Conservation (phyloP, 2,888 invertebrate genomes). For the Tricholauxania praeusta region DNA sequence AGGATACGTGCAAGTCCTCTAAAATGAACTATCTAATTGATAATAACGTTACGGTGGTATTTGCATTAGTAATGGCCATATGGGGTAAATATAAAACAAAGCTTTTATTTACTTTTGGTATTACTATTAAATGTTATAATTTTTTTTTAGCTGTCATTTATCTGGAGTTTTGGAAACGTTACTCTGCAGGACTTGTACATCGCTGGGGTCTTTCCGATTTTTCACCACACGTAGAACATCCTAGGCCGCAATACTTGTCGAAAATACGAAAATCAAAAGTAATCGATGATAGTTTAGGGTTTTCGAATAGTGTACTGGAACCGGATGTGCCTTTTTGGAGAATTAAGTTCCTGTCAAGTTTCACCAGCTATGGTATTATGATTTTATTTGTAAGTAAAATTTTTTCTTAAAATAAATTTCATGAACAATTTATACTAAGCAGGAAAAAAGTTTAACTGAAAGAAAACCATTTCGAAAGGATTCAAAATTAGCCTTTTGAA, state of each 20-base stretch:
- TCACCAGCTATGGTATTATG: slow-evolving; percentile 78
- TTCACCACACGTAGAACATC: slow-evolving; percentile 80
- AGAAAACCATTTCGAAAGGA: no score
- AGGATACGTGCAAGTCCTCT: slow-evolving; percentile 79
- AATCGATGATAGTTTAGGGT: slow-evolving; percentile 69
- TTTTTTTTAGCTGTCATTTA: slow-evolving; percentile 73
- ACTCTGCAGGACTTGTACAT: slow-evolving; percentile 82
- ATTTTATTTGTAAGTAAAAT: slow-evolving; percentile 62
- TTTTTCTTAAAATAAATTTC: no score
- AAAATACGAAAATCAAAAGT: slow-evolving; percentile 71
- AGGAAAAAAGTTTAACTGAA: no score
- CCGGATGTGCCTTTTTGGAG: slow-evolving; percentile 84
- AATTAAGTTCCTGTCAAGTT: slow-evolving; percentile 77
- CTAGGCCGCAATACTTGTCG: slow-evolving; percentile 80
- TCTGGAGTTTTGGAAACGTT: slow-evolving; percentile 86
- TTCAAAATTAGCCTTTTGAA: neutral
- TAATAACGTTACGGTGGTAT: slow-evolving; percentile 82
- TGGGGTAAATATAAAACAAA: slow-evolving; percentile 72
- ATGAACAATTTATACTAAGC: no score
- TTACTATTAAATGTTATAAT: neutral
- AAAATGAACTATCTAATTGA: slow-evolving; percentile 84
- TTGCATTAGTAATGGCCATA: slow-evolving; percentile 85
- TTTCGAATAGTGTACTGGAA: slow-evolving; percentile 73
- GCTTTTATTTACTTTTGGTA: neutral
- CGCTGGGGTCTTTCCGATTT: slow-evolving; percentile 85